These are phyloP conservation scores for Phyllostomus discolor DNA, from an alignment of 2,113 vertebrate species.

Conservation along the genomic window DNA sequence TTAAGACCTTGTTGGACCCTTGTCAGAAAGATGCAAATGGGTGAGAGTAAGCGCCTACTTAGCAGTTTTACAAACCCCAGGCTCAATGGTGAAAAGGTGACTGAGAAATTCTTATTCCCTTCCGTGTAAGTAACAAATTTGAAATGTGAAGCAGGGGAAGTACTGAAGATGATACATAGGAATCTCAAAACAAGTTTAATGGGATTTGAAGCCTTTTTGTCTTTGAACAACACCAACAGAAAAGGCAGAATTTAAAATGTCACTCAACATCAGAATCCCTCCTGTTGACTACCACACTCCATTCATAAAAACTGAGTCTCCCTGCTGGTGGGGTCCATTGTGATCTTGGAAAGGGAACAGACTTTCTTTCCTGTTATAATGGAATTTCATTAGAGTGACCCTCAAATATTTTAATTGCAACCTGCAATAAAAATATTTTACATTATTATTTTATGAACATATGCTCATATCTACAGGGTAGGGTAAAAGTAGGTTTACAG, in stretches of 20 bases:
- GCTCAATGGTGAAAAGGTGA: slow-evolving; percentile 3
- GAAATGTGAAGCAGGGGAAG: background rate
- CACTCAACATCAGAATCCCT: background rate
- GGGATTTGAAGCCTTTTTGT: background rate
- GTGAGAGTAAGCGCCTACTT: background rate
- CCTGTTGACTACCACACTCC: fast-evolving
- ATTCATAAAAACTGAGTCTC: background rate
- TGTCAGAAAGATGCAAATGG: slow-evolving; percentile 7
- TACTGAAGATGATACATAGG: background rate
- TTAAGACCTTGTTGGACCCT: slow-evolving; percentile 39
- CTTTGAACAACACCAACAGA: background rate
- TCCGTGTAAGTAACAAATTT: slow-evolving; percentile 46
- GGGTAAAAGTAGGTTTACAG: too few species aligned
- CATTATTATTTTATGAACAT: background rate
- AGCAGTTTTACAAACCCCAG: slow-evolving; percentile 48
- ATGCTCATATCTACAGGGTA: background rate
- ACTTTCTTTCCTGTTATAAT: background rate
- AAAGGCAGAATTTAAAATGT: background rate
- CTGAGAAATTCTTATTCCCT: slow-evolving; percentile 42
- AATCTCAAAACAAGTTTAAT: slow-evolving; percentile 51
- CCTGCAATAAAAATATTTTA: background rate
- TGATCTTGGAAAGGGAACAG: background rate
- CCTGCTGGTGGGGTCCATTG: background rate
- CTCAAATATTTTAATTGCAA: background rate
- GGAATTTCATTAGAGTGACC: background rate